Percentiles rank a stretch among this genome's conserved stretches.
phyloP scores from a whole-genome alignment of 2,113 vertebrate genomes.

The Pleuronectes platessa region DNA sequence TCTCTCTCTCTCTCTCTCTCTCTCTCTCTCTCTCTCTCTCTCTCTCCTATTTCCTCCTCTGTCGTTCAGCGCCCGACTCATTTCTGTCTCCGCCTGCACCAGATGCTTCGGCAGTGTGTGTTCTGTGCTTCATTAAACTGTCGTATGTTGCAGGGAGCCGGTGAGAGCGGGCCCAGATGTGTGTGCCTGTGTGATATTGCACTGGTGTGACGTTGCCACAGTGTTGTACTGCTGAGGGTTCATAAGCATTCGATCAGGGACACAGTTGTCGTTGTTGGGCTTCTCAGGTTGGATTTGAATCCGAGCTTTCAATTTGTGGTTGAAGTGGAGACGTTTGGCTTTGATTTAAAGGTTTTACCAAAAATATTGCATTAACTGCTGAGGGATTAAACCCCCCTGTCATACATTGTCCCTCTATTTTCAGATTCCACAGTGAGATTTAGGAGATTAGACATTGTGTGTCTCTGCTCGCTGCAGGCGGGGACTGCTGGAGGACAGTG shows the following conservation, averaged over 20 bases:
- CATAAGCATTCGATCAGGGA: neutral
- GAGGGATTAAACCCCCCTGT: too few relatives aligned
- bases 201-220: slow-evolving; percentile 33
- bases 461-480: neutral
- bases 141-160: slow-evolving; percentile 60
- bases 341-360: neutral
- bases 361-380: too few relatives aligned
- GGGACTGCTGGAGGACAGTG: neutral
- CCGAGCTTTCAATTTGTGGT: neutral
- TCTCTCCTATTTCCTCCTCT: neutral
- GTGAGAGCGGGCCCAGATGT: slow-evolving; percentile 57
- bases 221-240: neutral
- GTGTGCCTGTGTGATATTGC: slow-evolving; percentile 37
- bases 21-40: neutral
- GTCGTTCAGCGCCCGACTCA: slow-evolving; percentile 13
- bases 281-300: neutral
- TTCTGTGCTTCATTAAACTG: slow-evolving; percentile 74
- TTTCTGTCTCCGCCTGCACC: slow-evolving; percentile 41
- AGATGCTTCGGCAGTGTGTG: slow-evolving; percentile 70
- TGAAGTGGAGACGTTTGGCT: neutral
- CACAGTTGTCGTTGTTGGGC: neutral
- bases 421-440: neutral
- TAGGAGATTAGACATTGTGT: neutral
- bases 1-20: neutral
- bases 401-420: too few relatives aligned